A percentile compares a stretch with the other conserved stretches of the same genome.
Evolutionary conservation across 2,888 invertebrate genomes (phyloP).

Genomic region (Gastracanthus pulcherrimus): DNA sequence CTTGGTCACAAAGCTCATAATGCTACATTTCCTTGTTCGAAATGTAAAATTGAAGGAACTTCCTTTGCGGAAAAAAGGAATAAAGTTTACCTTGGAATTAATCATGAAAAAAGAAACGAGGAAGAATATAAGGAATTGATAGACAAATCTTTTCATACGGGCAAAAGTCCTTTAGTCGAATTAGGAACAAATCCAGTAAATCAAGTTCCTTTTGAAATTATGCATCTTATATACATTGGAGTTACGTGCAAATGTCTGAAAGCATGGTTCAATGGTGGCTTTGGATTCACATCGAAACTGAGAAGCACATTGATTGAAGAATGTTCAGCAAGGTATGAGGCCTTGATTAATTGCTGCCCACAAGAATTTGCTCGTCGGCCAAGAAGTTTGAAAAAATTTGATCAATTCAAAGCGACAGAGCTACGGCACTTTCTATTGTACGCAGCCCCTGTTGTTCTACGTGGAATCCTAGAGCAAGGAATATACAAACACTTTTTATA

Average conservation of each 20-base stretch:
- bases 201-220: not conserved
- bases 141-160: no score
- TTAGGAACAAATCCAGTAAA: not conserved
- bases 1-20: not conserved
- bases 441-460: not conserved
- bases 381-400: not conserved
- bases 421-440: not conserved
- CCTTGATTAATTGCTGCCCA: not conserved
- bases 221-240: not conserved
- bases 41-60: no score
- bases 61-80: no score
- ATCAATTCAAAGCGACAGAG: not conserved
- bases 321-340: not conserved
- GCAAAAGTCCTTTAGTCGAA: not conserved
- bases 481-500: not conserved
- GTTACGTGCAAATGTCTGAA: not conserved
- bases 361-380: not conserved
- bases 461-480: not conserved
- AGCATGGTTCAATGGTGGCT: not conserved
- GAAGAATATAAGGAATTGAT: no score
- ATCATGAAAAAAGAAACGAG: no score
- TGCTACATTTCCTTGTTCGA: not conserved
- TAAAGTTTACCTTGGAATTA: no score
- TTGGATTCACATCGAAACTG: not conserved
- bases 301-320: not conserved